Conservation (phyloP, 2,888 invertebrate genomes). For the Mythimna pallens region DNA sequence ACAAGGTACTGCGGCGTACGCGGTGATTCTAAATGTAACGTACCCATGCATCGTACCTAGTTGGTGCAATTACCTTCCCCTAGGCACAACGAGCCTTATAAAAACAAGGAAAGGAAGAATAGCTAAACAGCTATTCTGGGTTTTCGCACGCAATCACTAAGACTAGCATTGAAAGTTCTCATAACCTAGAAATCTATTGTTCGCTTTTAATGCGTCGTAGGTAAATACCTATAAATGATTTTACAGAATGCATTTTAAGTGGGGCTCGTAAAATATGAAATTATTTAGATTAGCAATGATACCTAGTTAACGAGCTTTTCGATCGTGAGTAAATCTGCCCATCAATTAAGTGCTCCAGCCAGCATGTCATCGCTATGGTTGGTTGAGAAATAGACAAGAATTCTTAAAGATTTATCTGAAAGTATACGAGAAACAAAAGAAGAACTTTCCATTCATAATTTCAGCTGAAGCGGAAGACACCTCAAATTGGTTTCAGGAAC, state of each 20-base stretch:
- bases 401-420: conserved; percentile 10
- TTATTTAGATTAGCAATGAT: conserved; percentile 11
- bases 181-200: conserved; percentile 30
- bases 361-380: background rate
- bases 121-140: conserved; percentile 72
- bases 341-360: background rate
- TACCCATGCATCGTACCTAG: conserved; percentile 64
- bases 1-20: conserved; percentile 64
- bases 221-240: conserved; percentile 1
- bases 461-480: conserved; percentile 53
- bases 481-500: conserved; percentile 56
- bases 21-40: conserved; percentile 77
- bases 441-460: conserved; percentile 27
- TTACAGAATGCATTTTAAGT: conserved; percentile 8
- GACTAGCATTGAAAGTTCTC: conserved; percentile 27
- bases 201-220: conserved; percentile 22
- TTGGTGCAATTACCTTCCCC: conserved; percentile 77
- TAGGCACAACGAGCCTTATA: conserved; percentile 50
- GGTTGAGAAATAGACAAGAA: conserved; percentile 1
- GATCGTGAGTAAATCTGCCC: background rate
- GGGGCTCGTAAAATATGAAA: conserved; percentile 25
- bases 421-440: conserved; percentile 15
- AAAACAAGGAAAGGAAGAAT: too few relatives aligned
- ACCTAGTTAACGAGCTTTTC: conserved; percentile 12
- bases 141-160: conserved; percentile 78